Evolutionary conservation across 1,140 invertebrate genomes (phyloP).

Genomic region (Episyrphus balteatus): DNA sequence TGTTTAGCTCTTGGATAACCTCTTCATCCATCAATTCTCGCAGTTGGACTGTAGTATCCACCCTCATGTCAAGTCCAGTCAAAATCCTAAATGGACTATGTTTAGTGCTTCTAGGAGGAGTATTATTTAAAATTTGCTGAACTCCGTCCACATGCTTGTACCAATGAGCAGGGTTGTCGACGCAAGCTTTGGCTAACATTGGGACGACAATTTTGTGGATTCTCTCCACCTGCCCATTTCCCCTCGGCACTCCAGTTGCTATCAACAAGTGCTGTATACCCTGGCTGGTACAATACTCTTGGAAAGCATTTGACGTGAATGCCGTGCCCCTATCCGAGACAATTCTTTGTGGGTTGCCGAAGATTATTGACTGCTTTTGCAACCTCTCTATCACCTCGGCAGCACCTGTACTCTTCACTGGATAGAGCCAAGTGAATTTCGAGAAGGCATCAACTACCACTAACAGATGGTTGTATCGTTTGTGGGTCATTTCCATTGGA

Average conservation of each 20-base stretch:
- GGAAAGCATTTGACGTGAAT: conserved; percentile 14
- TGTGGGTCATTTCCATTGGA: conserved; percentile 21
- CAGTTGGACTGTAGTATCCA: no score
- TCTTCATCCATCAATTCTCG: no score
- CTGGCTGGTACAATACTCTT: conserved; percentile 18
- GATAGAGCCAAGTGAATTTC: no score
- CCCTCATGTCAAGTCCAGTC: conserved; percentile 17
- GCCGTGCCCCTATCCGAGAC: conserved; percentile 22
- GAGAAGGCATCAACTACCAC: no score
- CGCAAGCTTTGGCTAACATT: conserved; percentile 19
- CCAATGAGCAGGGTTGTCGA: conserved; percentile 19
- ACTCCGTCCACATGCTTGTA: conserved; percentile 17
- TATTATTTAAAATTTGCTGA: conserved; percentile 24
- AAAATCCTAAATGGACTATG: conserved; percentile 28
- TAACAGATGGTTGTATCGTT: conserved; percentile 35
- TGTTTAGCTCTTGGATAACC: no score
- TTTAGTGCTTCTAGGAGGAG: conserved; percentile 23
- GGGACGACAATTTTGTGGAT: conserved; percentile 19
- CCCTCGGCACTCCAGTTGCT: conserved; percentile 21
- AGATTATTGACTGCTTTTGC: conserved; percentile 2
- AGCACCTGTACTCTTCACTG: no score
- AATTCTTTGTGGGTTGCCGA: conserved; percentile 19
- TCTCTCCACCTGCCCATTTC: conserved; percentile 27
- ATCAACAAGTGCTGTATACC: conserved; percentile 14
- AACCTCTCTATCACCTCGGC: conserved; percentile 1